Evolutionary conservation across 2,113 vertebrate species (phyloP).

Genomic region (Hassar affinis): DNA sequence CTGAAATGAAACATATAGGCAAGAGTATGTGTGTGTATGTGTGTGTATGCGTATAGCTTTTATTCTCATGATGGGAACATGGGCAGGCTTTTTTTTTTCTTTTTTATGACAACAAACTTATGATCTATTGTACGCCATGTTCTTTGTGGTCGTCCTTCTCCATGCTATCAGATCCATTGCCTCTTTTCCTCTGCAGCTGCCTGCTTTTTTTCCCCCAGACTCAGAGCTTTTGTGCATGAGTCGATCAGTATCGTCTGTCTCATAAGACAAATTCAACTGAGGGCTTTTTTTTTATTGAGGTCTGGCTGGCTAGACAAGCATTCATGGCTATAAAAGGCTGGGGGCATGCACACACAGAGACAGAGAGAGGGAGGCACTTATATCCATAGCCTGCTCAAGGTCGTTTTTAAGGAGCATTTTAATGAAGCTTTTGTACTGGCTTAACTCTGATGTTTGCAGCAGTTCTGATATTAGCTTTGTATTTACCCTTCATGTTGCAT

Average conservation of each 20-base stretch:
- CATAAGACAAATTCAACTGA: conserved; percentile 47
- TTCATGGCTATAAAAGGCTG: conserved; percentile 45
- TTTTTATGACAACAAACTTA: conserved; percentile 24
- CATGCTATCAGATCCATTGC: conserved; percentile 32
- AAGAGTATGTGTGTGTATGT: too few species aligned
- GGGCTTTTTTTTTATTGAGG: conserved; percentile 49
- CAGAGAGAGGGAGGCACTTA: conserved; percentile 19
- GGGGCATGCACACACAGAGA: conserved; percentile 22
- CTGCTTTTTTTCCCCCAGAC: conserved; percentile 9
- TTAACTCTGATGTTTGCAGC: conserved; percentile 25
- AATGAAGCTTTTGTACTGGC: conserved; percentile 41
- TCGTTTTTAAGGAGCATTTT: conserved; percentile 50
- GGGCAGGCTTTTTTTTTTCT: too few species aligned
- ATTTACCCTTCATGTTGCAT: not conserved
- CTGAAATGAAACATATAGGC: not conserved
- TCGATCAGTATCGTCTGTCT: conserved; percentile 50
- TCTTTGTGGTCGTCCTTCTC: conserved; percentile 32
- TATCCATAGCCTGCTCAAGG: conserved; percentile 46
- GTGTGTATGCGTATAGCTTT: conserved; percentile 2
- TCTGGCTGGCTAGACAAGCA: conserved; percentile 34
- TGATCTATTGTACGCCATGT: conserved; percentile 7
- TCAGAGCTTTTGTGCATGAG: conserved; percentile 37
- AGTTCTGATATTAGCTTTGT: not conserved
- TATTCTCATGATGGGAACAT: conserved; percentile 17
- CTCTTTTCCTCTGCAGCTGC: conserved; percentile 1